Evolutionary conservation across 2,888 invertebrate genomes (phyloP), one percentile per base, ranked within the genome.

Genomic region (Petrolisthes cinctipes): DNA sequence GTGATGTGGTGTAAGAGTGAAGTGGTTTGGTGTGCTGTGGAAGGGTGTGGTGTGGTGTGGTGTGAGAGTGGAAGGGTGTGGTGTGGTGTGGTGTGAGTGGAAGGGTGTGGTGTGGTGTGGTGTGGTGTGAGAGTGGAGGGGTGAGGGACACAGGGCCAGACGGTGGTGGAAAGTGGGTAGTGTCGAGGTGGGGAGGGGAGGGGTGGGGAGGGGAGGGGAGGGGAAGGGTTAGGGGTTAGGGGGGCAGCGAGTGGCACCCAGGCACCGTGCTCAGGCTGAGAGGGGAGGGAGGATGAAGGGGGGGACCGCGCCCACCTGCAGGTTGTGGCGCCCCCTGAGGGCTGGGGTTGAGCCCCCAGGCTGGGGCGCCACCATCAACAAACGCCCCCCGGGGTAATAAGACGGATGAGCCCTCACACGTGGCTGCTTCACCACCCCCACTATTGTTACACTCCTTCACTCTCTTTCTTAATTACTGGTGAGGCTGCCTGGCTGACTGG

Each of bases 321-420:
- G 66, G 37, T 6, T 37, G 51, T 66, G 66, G 68, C 51, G 66
- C 81, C 81, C 61, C 81, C 81, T 82, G 81, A 37, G 66, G 66
- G 5, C 66, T 82, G 37, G 37, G 37, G 81, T 37, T 17, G 37
- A 51, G 66, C 37, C 81, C 56, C 66, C 61, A 66, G 81, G 51
- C 5, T 37, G 66, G 51, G 66, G 66, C 81, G 66, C 66, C 51
- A 51, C 37, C 17, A 66, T 6, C 23, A 66, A 17, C 51, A 14
- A 17, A 37, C 37, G 57, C 61, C 17, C 66, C 68, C 81, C 61
- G 37, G 14, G 66, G 66, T 82, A 82, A 82, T 66, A 82, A 66
- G 51, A 53, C 5, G 51, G 81, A 82, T 82, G 5, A 82, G 81
- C 68, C 81, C 51, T 66, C 23, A 82, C 81, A 51, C 81, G 37